These are phyloP conservation scores for Brachystomella parvula DNA, from an alignment of 1,140 invertebrate species.

Conservation along the genomic window DNA sequence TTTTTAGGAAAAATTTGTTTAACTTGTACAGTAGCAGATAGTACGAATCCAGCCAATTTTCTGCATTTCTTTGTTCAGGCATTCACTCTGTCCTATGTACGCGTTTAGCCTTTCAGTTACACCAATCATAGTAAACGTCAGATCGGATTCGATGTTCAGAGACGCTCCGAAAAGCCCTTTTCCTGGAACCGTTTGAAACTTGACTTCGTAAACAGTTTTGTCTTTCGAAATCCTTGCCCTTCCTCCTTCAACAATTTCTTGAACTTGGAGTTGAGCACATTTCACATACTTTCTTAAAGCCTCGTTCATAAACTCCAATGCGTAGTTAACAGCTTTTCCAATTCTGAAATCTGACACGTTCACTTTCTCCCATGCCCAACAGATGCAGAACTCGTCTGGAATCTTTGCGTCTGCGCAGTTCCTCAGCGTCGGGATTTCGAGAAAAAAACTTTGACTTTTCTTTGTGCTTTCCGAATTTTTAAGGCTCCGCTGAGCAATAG, in stretches of 20 bases:
- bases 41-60: neutral
- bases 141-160: neutral
- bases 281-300: constrained; percentile 47
- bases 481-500: constrained; percentile 38
- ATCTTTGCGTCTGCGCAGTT: constrained; percentile 62
- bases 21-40: neutral
- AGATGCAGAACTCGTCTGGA: constrained; percentile 17
- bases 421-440: neutral
- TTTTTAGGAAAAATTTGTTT: too few species aligned
- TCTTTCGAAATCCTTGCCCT: constrained; percentile 2
- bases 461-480: constrained; percentile 20
- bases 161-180: constrained; percentile 63
- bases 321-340: neutral
- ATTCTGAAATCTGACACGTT: neutral
- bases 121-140: neutral
- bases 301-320: constrained; percentile 56
- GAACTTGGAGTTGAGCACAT: constrained; percentile 49
- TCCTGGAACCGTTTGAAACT: constrained; percentile 55
- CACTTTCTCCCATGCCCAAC: neutral
- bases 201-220: neutral
- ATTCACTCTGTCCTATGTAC: constrained; percentile 68
- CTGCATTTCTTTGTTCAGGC: constrained; percentile 52
- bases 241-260: constrained; percentile 50
- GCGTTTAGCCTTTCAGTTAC: constrained; percentile 56
- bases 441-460: constrained; percentile 4